Evolutionary conservation across 1,140 invertebrate genomes (phyloP).

Genomic region (Acromyrmex echinatior): DNA sequence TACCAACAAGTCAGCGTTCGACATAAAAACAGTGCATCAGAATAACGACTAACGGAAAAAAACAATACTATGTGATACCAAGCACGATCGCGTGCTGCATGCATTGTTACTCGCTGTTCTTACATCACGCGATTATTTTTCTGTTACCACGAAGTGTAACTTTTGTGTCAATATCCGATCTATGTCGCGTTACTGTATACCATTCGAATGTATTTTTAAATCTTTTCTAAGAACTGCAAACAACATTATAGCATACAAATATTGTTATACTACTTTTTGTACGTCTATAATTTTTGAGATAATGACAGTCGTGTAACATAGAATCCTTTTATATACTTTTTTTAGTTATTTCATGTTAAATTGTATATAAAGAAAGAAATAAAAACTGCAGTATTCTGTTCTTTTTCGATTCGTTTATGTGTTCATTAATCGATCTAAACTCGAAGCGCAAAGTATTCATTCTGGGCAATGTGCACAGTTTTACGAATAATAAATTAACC

Average conservation of each 20-base stretch:
- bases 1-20: conserved; percentile 42
- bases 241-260: not conserved
- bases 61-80: conserved; percentile 33
- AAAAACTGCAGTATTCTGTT: not conserved
- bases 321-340: not conserved
- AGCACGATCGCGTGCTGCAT: conserved; percentile 47
- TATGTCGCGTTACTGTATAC: conserved; percentile 19
- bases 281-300: not conserved
- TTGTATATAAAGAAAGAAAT: not conserved
- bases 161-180: conserved; percentile 34
- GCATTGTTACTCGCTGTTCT: conserved; percentile 39
- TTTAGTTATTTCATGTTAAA: not conserved
- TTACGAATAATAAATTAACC: conserved; percentile 75
- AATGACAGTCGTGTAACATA: not conserved
- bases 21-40: conserved; percentile 40
- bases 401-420: not conserved
- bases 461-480: conserved; percentile 13
- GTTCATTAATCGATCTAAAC: conserved; percentile 38
- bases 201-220: not conserved
- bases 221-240: not conserved
- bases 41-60: conserved; percentile 48
- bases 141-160: conserved; percentile 32
- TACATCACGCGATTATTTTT: conserved; percentile 42
- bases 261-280: not conserved
- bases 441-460: conserved; percentile 47